Evolutionary conservation across 2,113 vertebrate genomes (phyloP).

Genomic region (Geococcyx californianus): DNA sequence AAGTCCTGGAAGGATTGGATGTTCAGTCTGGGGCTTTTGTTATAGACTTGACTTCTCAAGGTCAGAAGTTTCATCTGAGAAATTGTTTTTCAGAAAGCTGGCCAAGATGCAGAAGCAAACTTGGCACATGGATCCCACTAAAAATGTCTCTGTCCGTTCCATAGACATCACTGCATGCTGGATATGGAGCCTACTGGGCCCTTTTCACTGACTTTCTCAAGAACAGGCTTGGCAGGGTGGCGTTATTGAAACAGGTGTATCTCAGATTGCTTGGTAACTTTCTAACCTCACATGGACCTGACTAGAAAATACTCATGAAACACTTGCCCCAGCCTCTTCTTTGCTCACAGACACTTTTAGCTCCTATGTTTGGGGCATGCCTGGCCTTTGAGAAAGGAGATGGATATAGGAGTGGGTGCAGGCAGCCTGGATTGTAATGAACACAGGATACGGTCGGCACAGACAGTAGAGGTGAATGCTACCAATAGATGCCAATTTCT

Average conservation of each 20-base stretch:
- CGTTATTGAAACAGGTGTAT: neutral
- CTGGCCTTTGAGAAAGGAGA: neutral
- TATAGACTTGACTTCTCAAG: neutral
- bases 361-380: neutral
- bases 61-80: neutral
- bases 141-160: conserved; percentile 14
- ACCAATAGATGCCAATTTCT: neutral
- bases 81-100: neutral
- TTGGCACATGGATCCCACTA: neutral
- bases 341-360: neutral
- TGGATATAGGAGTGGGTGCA: neutral
- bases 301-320: neutral
- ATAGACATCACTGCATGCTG: conserved; percentile 26
- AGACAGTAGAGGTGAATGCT: neutral
- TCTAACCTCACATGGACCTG: neutral
- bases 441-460: neutral
- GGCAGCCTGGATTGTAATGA: neutral
- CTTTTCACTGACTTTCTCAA: conserved; percentile 12
- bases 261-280: neutral
- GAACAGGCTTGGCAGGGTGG: neutral
- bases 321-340: neutral
- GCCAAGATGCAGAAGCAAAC: neutral
- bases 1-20: neutral
- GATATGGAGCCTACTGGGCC: neutral
- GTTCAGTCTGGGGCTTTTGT: neutral